phyloP scores from a whole-genome alignment of 2,797 vertebrate genomes.

The Ficedula albicollis region DNA sequence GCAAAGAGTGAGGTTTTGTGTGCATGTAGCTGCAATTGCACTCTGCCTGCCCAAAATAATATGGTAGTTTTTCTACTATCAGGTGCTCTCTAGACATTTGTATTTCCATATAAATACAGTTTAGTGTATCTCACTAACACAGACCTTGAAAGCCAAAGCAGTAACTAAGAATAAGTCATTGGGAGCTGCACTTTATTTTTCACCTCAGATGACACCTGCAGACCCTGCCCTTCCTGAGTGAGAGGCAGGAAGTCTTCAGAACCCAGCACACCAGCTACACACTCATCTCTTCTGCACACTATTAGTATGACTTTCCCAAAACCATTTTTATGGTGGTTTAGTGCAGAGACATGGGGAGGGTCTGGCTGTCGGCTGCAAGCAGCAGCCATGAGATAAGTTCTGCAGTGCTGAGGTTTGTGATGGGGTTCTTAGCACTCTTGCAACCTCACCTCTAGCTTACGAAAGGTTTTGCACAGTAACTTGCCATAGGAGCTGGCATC shows the following conservation, averaged over 20 bases:
- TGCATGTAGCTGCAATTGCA: not conserved
- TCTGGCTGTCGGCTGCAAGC: not conserved
- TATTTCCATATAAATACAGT: not conserved
- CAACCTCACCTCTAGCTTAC: not conserved
- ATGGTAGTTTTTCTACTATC: not conserved
- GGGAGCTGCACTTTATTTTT: constrained; percentile 17
- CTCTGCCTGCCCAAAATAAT: not conserved
- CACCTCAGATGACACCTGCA: constrained; percentile 24
- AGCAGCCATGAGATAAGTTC: not conserved
- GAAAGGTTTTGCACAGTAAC: not conserved
- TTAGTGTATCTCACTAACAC: not conserved
- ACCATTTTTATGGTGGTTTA: not conserved
- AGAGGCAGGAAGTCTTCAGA: constrained; percentile 46
- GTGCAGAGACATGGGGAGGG: fast-evolving
- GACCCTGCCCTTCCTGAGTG: constrained; percentile 57
- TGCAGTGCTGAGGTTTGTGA: not conserved
- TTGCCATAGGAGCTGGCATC: not conserved
- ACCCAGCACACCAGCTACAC: not conserved
- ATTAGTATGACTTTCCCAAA: not conserved
- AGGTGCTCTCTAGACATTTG: fast-evolving
- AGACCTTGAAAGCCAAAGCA: not conserved
- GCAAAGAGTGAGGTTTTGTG: not conserved
- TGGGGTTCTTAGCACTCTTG: not conserved
- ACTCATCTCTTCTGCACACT: not conserved
- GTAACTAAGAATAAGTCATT: not conserved